These are phyloP conservation scores for Triops longicaudatus DNA, from an alignment of 1,140 invertebrate genomes.

Conservation along the genomic window DNA sequence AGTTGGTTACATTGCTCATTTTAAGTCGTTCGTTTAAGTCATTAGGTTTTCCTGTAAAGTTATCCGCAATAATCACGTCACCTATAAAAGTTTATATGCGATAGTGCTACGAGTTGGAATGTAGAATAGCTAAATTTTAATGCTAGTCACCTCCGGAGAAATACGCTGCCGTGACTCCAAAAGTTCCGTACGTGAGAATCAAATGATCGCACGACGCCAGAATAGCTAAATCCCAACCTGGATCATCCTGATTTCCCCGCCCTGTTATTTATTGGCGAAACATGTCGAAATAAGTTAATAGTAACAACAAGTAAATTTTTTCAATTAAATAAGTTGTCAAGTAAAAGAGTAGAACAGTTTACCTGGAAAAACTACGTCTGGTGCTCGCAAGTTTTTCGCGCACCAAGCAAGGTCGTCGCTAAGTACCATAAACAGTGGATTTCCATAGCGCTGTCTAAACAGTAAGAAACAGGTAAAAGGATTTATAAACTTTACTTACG, in stretches of 20 bases:
- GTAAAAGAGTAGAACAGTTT: background rate
- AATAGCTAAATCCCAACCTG: slow-evolving; percentile 16
- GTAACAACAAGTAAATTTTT: too few species aligned
- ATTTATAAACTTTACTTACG: background rate
- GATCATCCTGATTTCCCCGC: slow-evolving; percentile 13
- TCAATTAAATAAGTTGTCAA: background rate
- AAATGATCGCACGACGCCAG: slow-evolving; percentile 20
- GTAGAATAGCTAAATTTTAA: too few species aligned
- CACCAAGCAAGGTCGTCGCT: slow-evolving; percentile 16
- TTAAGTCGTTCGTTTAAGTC: slow-evolving; percentile 21
- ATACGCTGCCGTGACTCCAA: slow-evolving; percentile 19
- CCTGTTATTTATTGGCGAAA: background rate
- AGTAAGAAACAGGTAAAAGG: background rate
- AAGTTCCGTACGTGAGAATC: slow-evolving; percentile 18
- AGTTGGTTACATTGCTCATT: background rate
- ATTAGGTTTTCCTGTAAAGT: slow-evolving; percentile 15
- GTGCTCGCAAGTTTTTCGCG: background rate
- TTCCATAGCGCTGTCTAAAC: slow-evolving; percentile 18
- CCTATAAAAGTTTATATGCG: background rate
- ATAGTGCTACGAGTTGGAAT: background rate
- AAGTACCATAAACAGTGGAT: slow-evolving; percentile 13
- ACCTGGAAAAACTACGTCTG: slow-evolving; percentile 18
- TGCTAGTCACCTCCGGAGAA: slow-evolving; percentile 14
- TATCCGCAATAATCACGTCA: slow-evolving; percentile 23
- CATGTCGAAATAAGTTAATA: too few species aligned